Percentiles rank a stretch among this genome's conserved stretches.
Evolutionary conservation across 2,797 vertebrate species (phyloP).

Genomic region (Gymnocypris eckloni): DNA sequence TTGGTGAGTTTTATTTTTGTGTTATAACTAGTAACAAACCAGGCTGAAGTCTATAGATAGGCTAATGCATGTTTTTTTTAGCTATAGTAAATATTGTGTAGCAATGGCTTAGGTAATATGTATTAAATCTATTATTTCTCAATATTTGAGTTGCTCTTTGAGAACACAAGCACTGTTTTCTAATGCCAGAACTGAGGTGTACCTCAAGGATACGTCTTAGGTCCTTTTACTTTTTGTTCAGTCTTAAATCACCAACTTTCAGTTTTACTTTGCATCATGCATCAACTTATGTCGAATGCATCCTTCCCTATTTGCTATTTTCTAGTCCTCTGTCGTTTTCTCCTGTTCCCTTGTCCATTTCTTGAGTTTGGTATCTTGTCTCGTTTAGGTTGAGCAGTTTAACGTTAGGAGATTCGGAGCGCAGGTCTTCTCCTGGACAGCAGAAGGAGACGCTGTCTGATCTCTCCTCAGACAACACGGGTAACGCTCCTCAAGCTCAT

Average conservation of each 20-base stretch:
- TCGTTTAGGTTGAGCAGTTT: constrained; percentile 79
- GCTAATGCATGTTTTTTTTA: background rate
- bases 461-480: constrained; percentile 67
- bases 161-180: background rate
- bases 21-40: background rate
- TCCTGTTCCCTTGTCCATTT: background rate
- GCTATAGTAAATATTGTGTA: too few relatives aligned
- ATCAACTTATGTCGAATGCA: background rate
- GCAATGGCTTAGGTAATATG: too few relatives aligned
- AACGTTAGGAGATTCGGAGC: constrained; percentile 80
- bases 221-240: background rate
- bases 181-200: background rate
- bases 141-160: background rate
- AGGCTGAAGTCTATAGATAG: background rate
- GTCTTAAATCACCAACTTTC: background rate
- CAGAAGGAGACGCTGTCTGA: constrained; percentile 72
- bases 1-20: constrained; percentile 76
- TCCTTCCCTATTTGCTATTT: background rate
- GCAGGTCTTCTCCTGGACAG: constrained; percentile 72
- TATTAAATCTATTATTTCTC: background rate
- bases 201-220: background rate
- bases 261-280: background rate
- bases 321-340: constrained; percentile 19
- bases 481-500: constrained; percentile 56
- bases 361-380: background rate